Evolutionary conservation across 2,113 vertebrate species (phyloP), one percentile per base, ranked within the genome.

Genomic region (Xiphorhynchus elegans): DNA sequence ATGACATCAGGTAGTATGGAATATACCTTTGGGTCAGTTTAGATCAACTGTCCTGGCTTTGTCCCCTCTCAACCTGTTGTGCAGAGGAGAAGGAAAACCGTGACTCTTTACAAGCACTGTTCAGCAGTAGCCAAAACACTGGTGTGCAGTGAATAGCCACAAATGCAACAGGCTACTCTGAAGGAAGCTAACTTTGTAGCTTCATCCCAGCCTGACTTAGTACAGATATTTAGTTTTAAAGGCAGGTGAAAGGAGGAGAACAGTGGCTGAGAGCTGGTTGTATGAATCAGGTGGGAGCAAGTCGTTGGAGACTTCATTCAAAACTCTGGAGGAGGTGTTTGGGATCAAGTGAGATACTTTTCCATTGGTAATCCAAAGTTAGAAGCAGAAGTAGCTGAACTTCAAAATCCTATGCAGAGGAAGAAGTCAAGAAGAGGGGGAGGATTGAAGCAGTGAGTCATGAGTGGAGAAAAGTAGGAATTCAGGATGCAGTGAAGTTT

Each of bases 401-500:
- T 83, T 93, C 64, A 84, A 87, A 87, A 82, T 84, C 31, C 42
- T 79, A 10, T 62, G 37, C 14, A 39, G 49, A 87, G 44, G 47
- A 77, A 79, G 35, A 93, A 75, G 62, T 94, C 70, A 95, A 87
- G 73, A 87, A 64, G 53, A 85, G 74, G 53, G 33, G 53, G 75
- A 93, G 40, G 49, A 89, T 58, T 87, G 76, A 84, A 84, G 58
- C 29, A 68, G n/a, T 91, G 87, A 93, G 74, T 96, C 70, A 76
- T 59, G 66, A 77, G 50, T 73, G 58, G 66, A 85, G 52, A 53
- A 85, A 91, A 82, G 14, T 33, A 87, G 68, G 66, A 84, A 77
- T 90, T 96, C 37, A 63, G 68, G 31, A 39, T 95, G 50, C 67
- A 70, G 6, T 50, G 35, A 70, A 70, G 68, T 83, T 81, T 17